These are phyloP conservation scores for Arctopsyche grandis DNA, from an alignment of 1,140 invertebrate genomes.

Conservation along the genomic window DNA sequence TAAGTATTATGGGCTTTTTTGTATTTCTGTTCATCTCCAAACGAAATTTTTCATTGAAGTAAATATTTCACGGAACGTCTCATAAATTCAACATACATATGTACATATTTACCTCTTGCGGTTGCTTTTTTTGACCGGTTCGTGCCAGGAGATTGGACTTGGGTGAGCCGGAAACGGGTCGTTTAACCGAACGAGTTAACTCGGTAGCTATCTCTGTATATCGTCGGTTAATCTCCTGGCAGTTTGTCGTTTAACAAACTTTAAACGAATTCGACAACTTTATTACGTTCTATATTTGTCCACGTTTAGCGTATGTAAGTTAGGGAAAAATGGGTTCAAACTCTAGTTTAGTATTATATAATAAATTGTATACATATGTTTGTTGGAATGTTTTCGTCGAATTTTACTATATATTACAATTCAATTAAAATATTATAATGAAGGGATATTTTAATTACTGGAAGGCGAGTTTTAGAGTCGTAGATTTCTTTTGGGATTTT, in stretches of 20 bases:
- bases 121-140: neutral
- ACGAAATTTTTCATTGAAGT: no score
- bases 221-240: neutral
- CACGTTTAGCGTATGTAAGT: no score
- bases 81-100: no score
- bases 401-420: neutral
- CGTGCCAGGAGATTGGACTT: neutral
- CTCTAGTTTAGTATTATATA: neutral
- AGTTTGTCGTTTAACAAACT: neutral
- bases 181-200: constrained; percentile 25
- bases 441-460: no score
- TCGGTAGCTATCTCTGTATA: neutral
- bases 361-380: neutral
- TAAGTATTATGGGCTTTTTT: no score
- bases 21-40: no score
- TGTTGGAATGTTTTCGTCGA: neutral
- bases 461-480: no score
- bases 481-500: no score
- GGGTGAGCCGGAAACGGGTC: neutral
- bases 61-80: no score
- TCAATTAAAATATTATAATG: neutral
- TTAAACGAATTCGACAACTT: neutral
- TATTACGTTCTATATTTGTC: neutral
- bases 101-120: no score
- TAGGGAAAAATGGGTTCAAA: neutral